These are phyloP conservation scores for Pseudomugil tenellus DNA, from an alignment of 2,797 vertebrate species.

Conservation along the genomic window DNA sequence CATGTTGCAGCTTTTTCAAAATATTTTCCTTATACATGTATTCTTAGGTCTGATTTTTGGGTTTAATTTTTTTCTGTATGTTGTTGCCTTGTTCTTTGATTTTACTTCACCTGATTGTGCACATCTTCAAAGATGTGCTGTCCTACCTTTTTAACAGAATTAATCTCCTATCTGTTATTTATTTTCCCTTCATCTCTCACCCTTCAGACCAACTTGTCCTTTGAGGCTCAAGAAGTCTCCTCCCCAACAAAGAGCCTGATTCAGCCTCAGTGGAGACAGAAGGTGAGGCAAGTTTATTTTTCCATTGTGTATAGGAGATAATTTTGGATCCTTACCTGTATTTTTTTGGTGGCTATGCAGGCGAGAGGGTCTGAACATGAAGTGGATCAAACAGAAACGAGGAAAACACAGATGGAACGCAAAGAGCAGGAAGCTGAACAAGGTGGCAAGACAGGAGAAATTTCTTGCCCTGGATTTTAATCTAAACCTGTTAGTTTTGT, in stretches of 20 bases:
- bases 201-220: conserved; percentile 78
- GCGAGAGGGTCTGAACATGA: conserved; percentile 40
- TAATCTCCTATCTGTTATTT: background rate
- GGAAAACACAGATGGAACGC: conserved; percentile 29
- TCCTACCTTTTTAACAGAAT: background rate
- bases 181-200: conserved; percentile 6
- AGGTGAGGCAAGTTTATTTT: conserved; percentile 56
- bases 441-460: conserved; percentile 55
- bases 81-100: background rate
- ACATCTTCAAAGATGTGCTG: background rate
- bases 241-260: conserved; percentile 55
- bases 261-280: conserved; percentile 69
- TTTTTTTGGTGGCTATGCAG: conserved; percentile 13
- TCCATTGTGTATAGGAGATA: background rate
- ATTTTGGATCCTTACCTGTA: background rate
- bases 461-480: background rate
- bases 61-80: background rate
- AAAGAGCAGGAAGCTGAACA: conserved; percentile 35
- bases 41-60: no score
- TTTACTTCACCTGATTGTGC: background rate
- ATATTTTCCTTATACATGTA: no score
- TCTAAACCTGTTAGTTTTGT: background rate
- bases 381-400: conserved; percentile 36
- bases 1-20: conserved; percentile 11
- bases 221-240: conserved; percentile 81